Evolutionary conservation across 1,140 invertebrate genomes (phyloP).

Genomic region (Drosophila athabasca): DNA sequence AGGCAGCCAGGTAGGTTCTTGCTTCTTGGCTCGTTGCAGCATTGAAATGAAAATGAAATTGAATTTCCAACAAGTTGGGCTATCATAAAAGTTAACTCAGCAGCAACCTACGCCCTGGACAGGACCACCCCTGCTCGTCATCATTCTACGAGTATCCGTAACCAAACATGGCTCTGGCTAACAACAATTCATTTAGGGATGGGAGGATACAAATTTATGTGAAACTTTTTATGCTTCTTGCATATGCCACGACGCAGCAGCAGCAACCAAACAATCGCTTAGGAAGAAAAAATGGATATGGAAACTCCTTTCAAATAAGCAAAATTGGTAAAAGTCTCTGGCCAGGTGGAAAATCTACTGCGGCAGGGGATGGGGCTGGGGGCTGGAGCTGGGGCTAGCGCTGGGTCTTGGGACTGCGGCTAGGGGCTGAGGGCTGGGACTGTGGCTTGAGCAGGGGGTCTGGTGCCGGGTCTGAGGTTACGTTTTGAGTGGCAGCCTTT

Average conservation of each 20-base stretch:
- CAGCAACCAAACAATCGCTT: background rate
- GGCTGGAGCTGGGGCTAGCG: too few relatives aligned
- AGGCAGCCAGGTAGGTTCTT: background rate
- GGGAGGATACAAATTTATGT: slow-evolving; percentile 63
- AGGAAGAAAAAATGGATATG: background rate
- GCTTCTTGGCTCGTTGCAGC: slow-evolving; percentile 65
- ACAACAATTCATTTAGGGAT: slow-evolving; percentile 69
- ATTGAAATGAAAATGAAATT: slow-evolving; percentile 81
- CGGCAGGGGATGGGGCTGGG: background rate
- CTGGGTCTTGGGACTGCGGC: too few relatives aligned
- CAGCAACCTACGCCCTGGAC: background rate
- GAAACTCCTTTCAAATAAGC: background rate
- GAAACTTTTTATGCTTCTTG: slow-evolving; percentile 67
- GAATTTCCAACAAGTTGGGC: slow-evolving; percentile 64
- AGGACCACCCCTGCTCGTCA: slow-evolving; percentile 8
- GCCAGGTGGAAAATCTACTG: slow-evolving; percentile 19
- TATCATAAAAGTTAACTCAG: slow-evolving; percentile 62
- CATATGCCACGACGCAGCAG: slow-evolving; percentile 45
- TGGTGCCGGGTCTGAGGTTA: background rate
- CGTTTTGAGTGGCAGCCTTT: slow-evolving; percentile 56
- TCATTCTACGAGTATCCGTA: background rate
- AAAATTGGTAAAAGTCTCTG: slow-evolving; percentile 27
- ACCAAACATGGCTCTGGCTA: slow-evolving; percentile 17
- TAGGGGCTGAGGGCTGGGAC: too few relatives aligned
- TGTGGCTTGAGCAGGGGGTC: too few relatives aligned